Evolutionary conservation across 2,113 vertebrate genomes (phyloP), one percentile per base, ranked within the genome.

Genomic region (Dicaeum eximium): DNA sequence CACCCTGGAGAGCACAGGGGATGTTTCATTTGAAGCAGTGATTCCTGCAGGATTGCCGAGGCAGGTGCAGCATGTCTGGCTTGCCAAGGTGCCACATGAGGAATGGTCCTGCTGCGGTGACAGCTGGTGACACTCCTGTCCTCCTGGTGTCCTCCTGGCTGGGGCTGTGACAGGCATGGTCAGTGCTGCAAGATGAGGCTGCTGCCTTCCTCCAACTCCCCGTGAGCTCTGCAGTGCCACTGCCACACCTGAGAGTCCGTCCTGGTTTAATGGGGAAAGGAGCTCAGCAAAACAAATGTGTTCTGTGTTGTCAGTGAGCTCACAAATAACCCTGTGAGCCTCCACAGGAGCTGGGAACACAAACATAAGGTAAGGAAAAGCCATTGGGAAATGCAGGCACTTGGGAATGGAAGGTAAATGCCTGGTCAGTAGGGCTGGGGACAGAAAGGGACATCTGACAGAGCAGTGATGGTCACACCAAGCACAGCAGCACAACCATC

Each of bases 21-120:
- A 2, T 1, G 9, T 42, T 75, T 44, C 33, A 2, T 13, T 47
- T 11, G 7, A 21, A 35, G 35, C 2, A 42, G 30, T 3, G 4
- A 7, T 37, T 37, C 11, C 64, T 31, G 30, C 56, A 62, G 92
- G 75, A n/a, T 20, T 4, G 3, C 62, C 2, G 2, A 3, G 1
- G 4, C 0, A 3, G 35, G n/a, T 6, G 48, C 38, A 42, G 64
- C 0, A 1, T 10, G 16, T 6, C 48, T 1, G 0, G 19, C 62
- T 48, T 5, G 1, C 47, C 1, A 0, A 5, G 48, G 62, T 42
- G 48, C 58, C 67, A 10, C 3, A 0, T 0, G 12, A 74, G 28
- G 35, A 50, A 28, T 0, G 1, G 65, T 25, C 21, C 66, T 57
- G 72, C 77, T 18, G 82, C 0, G 0, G 31, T 23, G 70, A 61